Evolutionary conservation across 2,888 invertebrate species (phyloP).

Genomic region (Hofmannophila pseudospretella): DNA sequence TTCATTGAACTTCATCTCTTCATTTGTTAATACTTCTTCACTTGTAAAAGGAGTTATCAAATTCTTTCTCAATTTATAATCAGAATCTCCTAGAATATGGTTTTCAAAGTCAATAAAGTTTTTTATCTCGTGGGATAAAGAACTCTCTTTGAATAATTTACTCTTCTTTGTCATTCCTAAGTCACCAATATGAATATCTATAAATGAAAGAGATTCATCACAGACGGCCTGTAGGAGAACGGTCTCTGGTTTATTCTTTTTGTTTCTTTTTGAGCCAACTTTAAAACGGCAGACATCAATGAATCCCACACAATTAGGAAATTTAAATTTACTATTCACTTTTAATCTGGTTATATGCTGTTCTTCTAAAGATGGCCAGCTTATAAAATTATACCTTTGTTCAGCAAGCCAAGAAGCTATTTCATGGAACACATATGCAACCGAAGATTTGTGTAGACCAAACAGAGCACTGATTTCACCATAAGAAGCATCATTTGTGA

Average conservation of each 20-base stretch:
- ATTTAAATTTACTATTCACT: slow-evolving; percentile 56
- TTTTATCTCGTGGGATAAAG: slow-evolving; percentile 45
- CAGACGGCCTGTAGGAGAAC: slow-evolving; percentile 67
- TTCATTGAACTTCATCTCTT: slow-evolving; percentile 70
- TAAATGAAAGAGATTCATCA: slow-evolving; percentile 60
- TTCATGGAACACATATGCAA: slow-evolving; percentile 60
- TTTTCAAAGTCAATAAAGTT: slow-evolving; percentile 62
- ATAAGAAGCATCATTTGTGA: slow-evolving; percentile 54
- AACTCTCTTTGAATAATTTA: slow-evolving; percentile 56
- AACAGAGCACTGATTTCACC: slow-evolving; percentile 56
- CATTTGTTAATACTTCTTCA: slow-evolving; percentile 58
- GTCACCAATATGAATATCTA: slow-evolving; percentile 54
- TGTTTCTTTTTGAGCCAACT: slow-evolving; percentile 48
- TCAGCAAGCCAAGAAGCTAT: slow-evolving; percentile 49
- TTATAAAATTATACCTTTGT: slow-evolving; percentile 50
- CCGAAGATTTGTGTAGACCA: slow-evolving; percentile 57
- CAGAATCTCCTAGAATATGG: slow-evolving; percentile 60
- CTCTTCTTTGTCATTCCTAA: slow-evolving; percentile 51
- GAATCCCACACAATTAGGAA: slow-evolving; percentile 69
- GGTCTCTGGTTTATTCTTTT: slow-evolving; percentile 37
- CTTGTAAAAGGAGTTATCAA: slow-evolving; percentile 61
- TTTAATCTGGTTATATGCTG: slow-evolving; percentile 64
- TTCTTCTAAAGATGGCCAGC: slow-evolving; percentile 62
- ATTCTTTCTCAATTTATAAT: slow-evolving; percentile 57
- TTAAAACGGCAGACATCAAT: slow-evolving; percentile 60